A percentile compares a stretch with the other conserved stretches of the same genome.
These are phyloP conservation scores for Melanocharis versteri DNA, from an alignment of 2,113 vertebrate genomes.

Conservation along the genomic window DNA sequence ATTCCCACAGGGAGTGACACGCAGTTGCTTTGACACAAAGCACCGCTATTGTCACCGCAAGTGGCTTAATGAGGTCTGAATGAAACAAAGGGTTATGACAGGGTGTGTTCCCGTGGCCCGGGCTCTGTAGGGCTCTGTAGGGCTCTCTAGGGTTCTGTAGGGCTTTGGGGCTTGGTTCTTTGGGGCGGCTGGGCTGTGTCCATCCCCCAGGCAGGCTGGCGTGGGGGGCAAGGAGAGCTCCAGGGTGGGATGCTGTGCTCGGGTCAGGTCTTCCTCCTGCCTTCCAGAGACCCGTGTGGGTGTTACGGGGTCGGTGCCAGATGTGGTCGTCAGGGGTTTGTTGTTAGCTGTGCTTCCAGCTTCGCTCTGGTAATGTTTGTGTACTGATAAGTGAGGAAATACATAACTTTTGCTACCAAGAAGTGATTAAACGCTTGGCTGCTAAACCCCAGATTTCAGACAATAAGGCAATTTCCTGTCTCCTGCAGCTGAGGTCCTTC, in stretches of 20 bases:
- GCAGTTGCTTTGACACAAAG: neutral
- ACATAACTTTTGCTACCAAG: slow-evolving; percentile 12
- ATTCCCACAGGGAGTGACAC: neutral
- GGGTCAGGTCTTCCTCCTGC: neutral
- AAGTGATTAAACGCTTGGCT: slow-evolving; percentile 52
- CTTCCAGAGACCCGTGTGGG: no score
- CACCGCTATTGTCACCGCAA: neutral
- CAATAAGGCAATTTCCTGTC: slow-evolving; percentile 62
- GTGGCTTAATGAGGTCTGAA: slow-evolving; percentile 1
- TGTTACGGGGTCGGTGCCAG: neutral
- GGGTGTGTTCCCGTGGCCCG: accelerated
- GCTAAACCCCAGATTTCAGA: slow-evolving; percentile 31
- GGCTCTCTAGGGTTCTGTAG: neutral
- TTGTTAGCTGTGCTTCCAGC: neutral
- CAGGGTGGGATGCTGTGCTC: neutral
- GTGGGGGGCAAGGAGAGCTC: neutral
- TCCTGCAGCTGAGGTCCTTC: slow-evolving; percentile 3
- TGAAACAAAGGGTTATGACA: neutral
- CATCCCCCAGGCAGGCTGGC: neutral
- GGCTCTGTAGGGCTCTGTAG: neutral
- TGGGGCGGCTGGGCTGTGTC: neutral
- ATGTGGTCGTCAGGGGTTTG: neutral
- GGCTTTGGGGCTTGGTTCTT: neutral
- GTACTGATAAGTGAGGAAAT: slow-evolving; percentile 57
- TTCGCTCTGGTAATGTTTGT: neutral